Conservation (phyloP, 2,888 invertebrate species). For the Trichacis sp. region DNA sequence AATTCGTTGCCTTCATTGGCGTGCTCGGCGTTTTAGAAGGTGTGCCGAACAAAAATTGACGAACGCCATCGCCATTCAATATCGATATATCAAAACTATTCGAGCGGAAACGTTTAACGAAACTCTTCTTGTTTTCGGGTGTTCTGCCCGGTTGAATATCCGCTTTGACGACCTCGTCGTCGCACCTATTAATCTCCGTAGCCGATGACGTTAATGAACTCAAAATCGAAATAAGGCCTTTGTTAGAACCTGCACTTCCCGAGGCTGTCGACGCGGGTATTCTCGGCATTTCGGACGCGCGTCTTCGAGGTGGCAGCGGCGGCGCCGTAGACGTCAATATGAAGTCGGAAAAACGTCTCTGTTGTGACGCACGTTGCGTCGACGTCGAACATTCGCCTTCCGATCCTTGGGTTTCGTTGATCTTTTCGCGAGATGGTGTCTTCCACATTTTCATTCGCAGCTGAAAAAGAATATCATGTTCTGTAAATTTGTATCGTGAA, state of each 20-base stretch:
- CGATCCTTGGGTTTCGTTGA: conserved; percentile 85
- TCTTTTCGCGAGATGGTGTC: conserved; percentile 77
- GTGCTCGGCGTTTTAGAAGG: conserved; percentile 32
- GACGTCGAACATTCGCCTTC: conserved; percentile 74
- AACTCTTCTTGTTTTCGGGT: conserved; percentile 71
- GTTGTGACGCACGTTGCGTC: conserved; percentile 67
- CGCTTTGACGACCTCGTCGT: conserved; percentile 40
- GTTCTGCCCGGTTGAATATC: conserved; percentile 47
- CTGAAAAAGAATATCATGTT: too few relatives aligned
- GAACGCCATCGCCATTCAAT: conserved; percentile 71
- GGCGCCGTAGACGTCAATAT: conserved; percentile 59
- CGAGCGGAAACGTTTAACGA: conserved; percentile 80
- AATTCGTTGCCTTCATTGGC: conserved; percentile 73
- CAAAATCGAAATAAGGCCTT: conserved; percentile 83
- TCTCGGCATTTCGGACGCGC: conserved; percentile 81
- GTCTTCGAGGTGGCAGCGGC: conserved; percentile 63
- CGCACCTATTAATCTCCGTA: conserved; percentile 82
- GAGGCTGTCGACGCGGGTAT: conserved; percentile 64
- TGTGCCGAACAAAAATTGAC: conserved; percentile 23
- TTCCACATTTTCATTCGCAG: conserved; percentile 88
- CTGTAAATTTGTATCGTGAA: too few relatives aligned
- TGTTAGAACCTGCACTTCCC: conserved; percentile 85
- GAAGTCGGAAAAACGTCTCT: conserved; percentile 81
- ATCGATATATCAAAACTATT: conserved; percentile 88
- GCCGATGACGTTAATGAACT: conserved; percentile 84